Conservation (phyloP, 2,888 invertebrate species). For the Spisula solida region DNA sequence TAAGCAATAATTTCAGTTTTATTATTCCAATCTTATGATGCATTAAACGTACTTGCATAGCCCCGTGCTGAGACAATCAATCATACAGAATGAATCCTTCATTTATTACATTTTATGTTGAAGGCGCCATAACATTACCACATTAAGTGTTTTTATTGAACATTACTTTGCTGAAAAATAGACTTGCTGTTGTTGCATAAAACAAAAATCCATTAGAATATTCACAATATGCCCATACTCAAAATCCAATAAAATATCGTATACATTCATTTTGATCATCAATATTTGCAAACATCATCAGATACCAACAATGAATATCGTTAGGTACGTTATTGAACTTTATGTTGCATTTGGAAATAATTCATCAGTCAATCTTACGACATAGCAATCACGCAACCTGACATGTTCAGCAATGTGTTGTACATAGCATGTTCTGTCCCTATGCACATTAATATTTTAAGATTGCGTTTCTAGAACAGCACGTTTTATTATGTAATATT, state of each 20-base stretch:
- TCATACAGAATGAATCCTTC: not conserved
- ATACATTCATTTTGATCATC: too few species aligned
- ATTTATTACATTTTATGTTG: not conserved
- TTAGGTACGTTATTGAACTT: not conserved
- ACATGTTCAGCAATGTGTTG: not conserved
- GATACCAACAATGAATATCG: not conserved
- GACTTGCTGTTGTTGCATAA: too few species aligned
- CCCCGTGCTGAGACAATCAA: not conserved
- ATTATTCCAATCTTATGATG: not conserved
- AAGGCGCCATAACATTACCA: not conserved
- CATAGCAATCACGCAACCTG: not conserved
- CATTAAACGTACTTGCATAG: not conserved
- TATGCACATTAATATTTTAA: too few species aligned
- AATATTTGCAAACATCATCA: not conserved
- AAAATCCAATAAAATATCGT: too few species aligned
- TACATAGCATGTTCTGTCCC: not conserved
- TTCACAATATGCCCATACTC: too few species aligned
- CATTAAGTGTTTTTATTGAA: too few species aligned
- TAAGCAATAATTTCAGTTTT: not conserved
- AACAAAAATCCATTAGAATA: too few species aligned
- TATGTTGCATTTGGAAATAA: not conserved
- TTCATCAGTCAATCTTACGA: not conserved
- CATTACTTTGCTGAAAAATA: too few species aligned
- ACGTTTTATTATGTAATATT: too few species aligned
- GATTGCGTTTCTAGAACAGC: too few species aligned